Evolutionary conservation across 1,140 invertebrate species (phyloP).

Genomic region (Drosophila melanogaster): DNA sequence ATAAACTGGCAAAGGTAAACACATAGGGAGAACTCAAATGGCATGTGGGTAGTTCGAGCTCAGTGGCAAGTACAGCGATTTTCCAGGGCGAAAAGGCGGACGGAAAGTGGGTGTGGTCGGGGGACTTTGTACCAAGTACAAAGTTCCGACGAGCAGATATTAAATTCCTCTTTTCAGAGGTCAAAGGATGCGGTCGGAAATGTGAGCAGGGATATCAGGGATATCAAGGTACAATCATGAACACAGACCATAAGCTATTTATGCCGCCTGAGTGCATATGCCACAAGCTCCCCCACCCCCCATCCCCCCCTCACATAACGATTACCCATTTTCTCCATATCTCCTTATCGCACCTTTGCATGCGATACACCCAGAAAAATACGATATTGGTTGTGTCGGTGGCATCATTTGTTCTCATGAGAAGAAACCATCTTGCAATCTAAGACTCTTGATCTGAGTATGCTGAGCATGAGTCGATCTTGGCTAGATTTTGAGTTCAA

Average conservation of each 20-base stretch:
- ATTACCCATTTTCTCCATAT: not conserved
- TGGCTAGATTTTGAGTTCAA: too few relatives aligned
- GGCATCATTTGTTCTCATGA: too few relatives aligned
- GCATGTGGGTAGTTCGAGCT: slow-evolving; percentile 7
- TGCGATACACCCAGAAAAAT: slow-evolving; percentile 10
- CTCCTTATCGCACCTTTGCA: slow-evolving; percentile 30
- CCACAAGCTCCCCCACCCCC: not conserved
- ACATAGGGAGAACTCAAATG: slow-evolving; percentile 19
- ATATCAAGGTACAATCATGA: slow-evolving; percentile 37
- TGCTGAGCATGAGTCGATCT: too few relatives aligned
- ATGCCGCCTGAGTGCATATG: slow-evolving; percentile 48
- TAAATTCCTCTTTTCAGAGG: slow-evolving; percentile 38
- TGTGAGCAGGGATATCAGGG: not conserved
- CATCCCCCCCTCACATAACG: too few relatives aligned
- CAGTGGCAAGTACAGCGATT: slow-evolving; percentile 13
- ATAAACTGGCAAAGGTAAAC: slow-evolving; percentile 37
- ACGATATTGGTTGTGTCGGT: too few relatives aligned
- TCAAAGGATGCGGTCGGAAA: slow-evolving; percentile 8
- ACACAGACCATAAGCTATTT: slow-evolving; percentile 54
- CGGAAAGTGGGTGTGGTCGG: not conserved
- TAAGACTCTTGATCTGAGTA: too few relatives aligned
- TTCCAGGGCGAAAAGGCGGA: slow-evolving; percentile 1
- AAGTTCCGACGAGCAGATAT: slow-evolving; percentile 32
- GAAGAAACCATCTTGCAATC: too few relatives aligned
- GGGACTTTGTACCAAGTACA: slow-evolving; percentile 1